Evolutionary conservation across 2,888 invertebrate genomes (phyloP), one percentile per base, ranked within the genome.

Genomic region (Parochlus steinenii): DNA sequence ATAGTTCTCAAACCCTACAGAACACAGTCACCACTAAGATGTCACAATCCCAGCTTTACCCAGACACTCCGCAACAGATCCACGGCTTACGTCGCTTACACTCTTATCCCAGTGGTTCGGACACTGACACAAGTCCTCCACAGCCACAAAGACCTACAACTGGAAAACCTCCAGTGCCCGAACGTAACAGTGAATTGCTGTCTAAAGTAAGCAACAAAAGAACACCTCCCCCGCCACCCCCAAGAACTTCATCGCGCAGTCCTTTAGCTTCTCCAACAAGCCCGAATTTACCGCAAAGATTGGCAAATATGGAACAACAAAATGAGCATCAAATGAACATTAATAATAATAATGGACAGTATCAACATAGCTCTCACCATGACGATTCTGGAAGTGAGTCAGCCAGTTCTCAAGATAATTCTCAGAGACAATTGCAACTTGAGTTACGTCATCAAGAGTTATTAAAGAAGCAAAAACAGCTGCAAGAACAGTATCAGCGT

Each of bases 401-500:
- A 44, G 73, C 77, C 37, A 77, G 79, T 51, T 73, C 74, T 3
- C 74, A 74, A 49, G 78, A 79, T 47, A 76, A 75, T 28, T 64
- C 63, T 12, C 69, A 69, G 42, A 67, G 81, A 2, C 82, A 82
- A 48, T 71, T 78, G 40, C 71, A 79, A 33, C 64, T 90, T 33
- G 89, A 89, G 52, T 77, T 80, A 50, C 71, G 89, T 4, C 90
- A 90, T 52, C 83, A 86, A 53, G 89, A 90, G 51, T 63, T 90
- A 16, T 60, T 90, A 10, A 74, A 80, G 44, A 87, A 89, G 49
- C 90, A 90, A 52, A 77, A 76, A 46, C 78, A 83, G 12, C 63
- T 90, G 14, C 89, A 90, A 53, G 89, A 90, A 48, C 90, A 90
- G 52, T 90, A 89, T 55, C 81, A 85, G 12, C 69, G 89, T 15